A percentile compares a stretch with the other conserved stretches of the same genome.
These are phyloP conservation scores for Diaprepes abbreviatus DNA, from an alignment of 2,888 invertebrate species.

Conservation along the genomic window DNA sequence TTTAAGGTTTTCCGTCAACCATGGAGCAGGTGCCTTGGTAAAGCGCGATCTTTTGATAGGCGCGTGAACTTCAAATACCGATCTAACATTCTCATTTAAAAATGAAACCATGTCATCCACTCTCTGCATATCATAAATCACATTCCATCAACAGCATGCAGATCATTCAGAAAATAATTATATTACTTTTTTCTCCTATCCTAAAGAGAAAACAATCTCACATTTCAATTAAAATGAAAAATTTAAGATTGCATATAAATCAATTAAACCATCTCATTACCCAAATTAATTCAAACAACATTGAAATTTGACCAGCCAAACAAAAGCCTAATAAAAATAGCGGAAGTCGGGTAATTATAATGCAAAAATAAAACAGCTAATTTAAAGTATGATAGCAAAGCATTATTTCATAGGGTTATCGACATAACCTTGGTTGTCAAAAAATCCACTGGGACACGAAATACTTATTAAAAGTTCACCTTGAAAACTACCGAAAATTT, in stretches of 20 bases:
- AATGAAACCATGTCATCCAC: no score
- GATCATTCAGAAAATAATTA: no score
- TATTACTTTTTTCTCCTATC: no score
- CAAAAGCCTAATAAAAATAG: conserved; percentile 18
- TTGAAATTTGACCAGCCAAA: conserved; percentile 1
- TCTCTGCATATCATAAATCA: no score
- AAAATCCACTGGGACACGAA: conserved; percentile 29
- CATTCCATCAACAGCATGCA: no score
- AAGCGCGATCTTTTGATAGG: no score
- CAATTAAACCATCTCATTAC: conserved; percentile 1
- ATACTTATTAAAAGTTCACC: conserved; percentile 34
- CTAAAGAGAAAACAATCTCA: no score
- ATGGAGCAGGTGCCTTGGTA: no score
- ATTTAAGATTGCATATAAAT: background rate
- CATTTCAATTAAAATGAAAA: background rate
- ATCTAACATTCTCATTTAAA: no score
- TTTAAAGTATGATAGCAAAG: conserved; percentile 31
- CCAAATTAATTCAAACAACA: conserved; percentile 8
- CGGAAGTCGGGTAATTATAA: conserved; percentile 38
- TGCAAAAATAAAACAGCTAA: conserved; percentile 36
- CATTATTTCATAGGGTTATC: conserved; percentile 38
- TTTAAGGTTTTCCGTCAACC: no score
- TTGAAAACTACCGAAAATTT: conserved; percentile 47
- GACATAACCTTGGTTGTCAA: conserved; percentile 45
- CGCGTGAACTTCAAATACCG: no score